Evolutionary conservation across 2,888 invertebrate species (phyloP), one percentile per base, ranked within the genome.

Genomic region (Aspidapion aeneum): DNA sequence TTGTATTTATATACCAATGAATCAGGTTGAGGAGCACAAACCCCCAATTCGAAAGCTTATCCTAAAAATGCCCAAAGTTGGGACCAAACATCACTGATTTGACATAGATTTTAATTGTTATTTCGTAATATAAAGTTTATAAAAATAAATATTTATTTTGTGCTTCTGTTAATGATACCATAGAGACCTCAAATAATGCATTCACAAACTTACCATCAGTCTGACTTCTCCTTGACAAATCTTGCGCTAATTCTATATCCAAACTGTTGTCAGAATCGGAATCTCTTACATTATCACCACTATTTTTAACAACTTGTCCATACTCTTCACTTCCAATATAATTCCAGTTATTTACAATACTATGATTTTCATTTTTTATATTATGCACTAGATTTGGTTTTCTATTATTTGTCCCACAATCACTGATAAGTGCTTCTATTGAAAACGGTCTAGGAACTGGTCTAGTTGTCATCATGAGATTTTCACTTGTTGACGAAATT

Each of bases 371-470:
- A 18, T 55, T 67, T 62, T 71, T 75, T 12, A 7, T 12, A 35
- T 35, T 35, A 12, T 35, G 3, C 35, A 35, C 35, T 35, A 7
- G 3, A 35, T 35, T 35, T 35, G 35, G 35, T n/a, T n/a, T n/a
- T n/a, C n/a, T n/a, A n/a, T n/a, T n/a, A 66, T 67, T 75, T 12
- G 78, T 77, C 12, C 74, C 76, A 65, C 74, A 74, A 65, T 79
- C 79, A 70, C 80, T 78, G 74, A 87, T 87, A 21, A 87, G 72
- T 1, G 86, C 86, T 75, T 87, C 87, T 55, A 87, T 87, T 0
- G 86, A 85, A 75, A 87, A 87, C 1, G 87, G 85, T 70, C 83
- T 85, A 1, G 86, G 86, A 58, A 82, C 81, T 1, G 79, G 75
- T 70, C 78, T 80, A n/a, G 76, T 75, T n/a, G n/a, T n/a, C 55